Conservation (phyloP, 2,797 vertebrate genomes). For the Poeciliopsis presidionis region DNA sequence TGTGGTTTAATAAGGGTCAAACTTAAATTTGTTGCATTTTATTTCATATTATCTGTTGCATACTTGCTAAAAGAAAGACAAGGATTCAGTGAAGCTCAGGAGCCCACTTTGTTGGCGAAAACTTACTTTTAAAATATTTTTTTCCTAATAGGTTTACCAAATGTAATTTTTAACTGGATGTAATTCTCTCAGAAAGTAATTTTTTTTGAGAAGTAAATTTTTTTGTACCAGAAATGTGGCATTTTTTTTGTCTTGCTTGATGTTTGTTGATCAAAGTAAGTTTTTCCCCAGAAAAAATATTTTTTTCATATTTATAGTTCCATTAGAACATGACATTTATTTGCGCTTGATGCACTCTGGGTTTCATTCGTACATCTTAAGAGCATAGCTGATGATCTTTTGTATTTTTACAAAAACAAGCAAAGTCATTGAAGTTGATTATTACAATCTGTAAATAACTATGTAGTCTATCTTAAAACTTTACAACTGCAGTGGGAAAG, state of each 20-base stretch:
- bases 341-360: neutral
- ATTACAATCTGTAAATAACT: neutral
- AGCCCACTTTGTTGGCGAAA: neutral
- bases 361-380: neutral
- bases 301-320: neutral
- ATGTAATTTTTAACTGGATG: neutral
- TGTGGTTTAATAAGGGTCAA: constrained; percentile 46
- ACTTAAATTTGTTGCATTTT: constrained; percentile 18
- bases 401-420: neutral
- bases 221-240: neutral
- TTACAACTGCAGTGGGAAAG: neutral
- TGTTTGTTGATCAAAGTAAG: neutral
- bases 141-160: neutral
- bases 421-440: neutral
- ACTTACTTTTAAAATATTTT: neutral
- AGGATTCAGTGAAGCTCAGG: neutral
- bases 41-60: neutral
- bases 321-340: neutral
- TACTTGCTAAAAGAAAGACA: neutral
- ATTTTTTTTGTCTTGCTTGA: neutral
- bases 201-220: neutral
- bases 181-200: neutral
- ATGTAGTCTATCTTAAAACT: neutral
- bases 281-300: neutral
- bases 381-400: neutral